Percentiles rank a stretch among this genome's conserved stretches.
These are phyloP conservation scores for Drosophila nebulosa DNA, from an alignment of 1,140 invertebrate species.

Conservation along the genomic window DNA sequence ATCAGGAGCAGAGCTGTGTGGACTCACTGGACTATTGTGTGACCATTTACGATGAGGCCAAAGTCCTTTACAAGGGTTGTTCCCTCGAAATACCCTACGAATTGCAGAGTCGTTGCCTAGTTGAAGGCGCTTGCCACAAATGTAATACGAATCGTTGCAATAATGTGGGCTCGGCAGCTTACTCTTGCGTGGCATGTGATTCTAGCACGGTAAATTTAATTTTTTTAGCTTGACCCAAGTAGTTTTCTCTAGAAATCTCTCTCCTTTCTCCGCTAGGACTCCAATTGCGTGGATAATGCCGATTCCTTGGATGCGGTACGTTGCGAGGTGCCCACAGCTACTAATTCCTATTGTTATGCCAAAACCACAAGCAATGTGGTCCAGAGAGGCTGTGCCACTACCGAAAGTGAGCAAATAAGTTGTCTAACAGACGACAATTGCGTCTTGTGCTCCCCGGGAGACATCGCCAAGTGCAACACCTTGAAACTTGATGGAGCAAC, in stretches of 20 bases:
- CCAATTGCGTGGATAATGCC: constrained; percentile 50
- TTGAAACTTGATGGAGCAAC: constrained; percentile 38
- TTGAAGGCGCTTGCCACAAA: constrained; percentile 51
- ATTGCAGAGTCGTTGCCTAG: constrained; percentile 49
- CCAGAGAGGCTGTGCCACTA: constrained; percentile 65
- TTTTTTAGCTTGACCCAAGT: too few species aligned
- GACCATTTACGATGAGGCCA: constrained; percentile 50
- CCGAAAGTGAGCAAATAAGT: constrained; percentile 48
- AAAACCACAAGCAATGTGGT: constrained; percentile 39
- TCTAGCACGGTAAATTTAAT: constrained; percentile 44
- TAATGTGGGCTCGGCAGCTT: constrained; percentile 54
- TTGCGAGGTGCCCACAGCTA: constrained; percentile 55
- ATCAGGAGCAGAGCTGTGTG: constrained; percentile 30
- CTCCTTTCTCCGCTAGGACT: constrained; percentile 11
- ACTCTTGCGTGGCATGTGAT: constrained; percentile 66
- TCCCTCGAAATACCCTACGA: constrained; percentile 59
- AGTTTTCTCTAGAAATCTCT: not conserved
- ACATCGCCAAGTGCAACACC: constrained; percentile 59
- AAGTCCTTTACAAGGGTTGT: constrained; percentile 68
- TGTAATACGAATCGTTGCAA: constrained; percentile 74
- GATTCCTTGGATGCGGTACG: constrained; percentile 25
- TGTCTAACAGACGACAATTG: constrained; percentile 66
- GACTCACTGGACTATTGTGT: constrained; percentile 69
- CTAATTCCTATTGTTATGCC: constrained; percentile 72
- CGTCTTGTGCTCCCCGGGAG: constrained; percentile 61